Conservation (phyloP, 2,888 invertebrate species). For the Gibbula magus region DNA sequence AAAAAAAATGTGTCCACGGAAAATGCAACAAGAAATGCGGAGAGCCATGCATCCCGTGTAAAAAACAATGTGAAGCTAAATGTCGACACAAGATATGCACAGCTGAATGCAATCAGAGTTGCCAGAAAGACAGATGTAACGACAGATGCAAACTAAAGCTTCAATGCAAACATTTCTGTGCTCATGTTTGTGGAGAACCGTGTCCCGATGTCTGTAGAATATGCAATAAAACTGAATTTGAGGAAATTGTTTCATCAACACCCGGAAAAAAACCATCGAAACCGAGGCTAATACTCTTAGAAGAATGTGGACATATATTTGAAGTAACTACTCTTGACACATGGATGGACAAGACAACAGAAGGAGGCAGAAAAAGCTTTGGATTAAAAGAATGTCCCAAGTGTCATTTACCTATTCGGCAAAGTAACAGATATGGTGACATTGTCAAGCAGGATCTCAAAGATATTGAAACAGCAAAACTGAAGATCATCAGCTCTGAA, state of each 20-base stretch:
- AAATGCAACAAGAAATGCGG: constrained; percentile 66
- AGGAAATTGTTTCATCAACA: constrained; percentile 73
- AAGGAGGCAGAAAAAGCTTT: constrained; percentile 16
- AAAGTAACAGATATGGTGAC: constrained; percentile 79
- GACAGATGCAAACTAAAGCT: constrained; percentile 43
- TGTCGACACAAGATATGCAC: constrained; percentile 66
- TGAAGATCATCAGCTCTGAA: constrained; percentile 29
- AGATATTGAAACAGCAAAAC: constrained; percentile 70
- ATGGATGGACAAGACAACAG: constrained; percentile 76
- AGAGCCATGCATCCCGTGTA: constrained; percentile 67
- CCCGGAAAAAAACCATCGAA: constrained; percentile 77
- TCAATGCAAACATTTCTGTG: constrained; percentile 79
- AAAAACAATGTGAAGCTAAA: constrained; percentile 69
- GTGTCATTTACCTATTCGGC: constrained; percentile 80
- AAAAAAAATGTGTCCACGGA: constrained; percentile 67
- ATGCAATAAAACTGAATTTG: constrained; percentile 75
- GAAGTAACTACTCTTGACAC: constrained; percentile 71
- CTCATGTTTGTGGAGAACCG: constrained; percentile 84
- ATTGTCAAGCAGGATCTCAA: constrained; percentile 75
- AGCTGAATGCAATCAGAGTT: constrained; percentile 69
- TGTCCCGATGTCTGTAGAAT: constrained; percentile 80
- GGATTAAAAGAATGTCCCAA: constrained; percentile 77
- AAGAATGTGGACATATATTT: constrained; percentile 65
- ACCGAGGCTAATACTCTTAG: constrained; percentile 70
- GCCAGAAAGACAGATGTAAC: constrained; percentile 65